These are phyloP conservation scores for Pseudorhombus dupliciocellatus DNA, from an alignment of 2,113 vertebrate species.

Conservation along the genomic window DNA sequence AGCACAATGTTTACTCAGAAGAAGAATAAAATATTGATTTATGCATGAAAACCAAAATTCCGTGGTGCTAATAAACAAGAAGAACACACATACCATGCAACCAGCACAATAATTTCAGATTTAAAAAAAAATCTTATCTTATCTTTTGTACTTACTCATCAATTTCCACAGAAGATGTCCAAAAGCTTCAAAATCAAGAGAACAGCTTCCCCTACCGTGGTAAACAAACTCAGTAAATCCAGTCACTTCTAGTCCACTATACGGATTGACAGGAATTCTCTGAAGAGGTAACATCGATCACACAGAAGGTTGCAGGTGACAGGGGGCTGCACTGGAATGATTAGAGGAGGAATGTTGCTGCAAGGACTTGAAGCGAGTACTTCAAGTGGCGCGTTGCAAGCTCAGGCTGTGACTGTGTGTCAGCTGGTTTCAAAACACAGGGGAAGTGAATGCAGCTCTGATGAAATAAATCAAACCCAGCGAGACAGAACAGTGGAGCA, in stretches of 20 bases:
- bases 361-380: not conserved
- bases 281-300: not conserved
- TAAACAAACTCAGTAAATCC: slow-evolving; percentile 4
- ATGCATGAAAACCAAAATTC: not conserved
- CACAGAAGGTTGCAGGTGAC: not conserved
- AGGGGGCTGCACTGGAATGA: not conserved
- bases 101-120: not conserved
- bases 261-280: not conserved
- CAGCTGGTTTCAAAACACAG: slow-evolving; percentile 21
- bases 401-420: not conserved
- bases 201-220: not conserved
- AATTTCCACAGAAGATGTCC: not conserved
- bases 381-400: too few relatives aligned
- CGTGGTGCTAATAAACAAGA: not conserved
- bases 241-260: not conserved
- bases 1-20: not conserved
- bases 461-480: slow-evolving; percentile 1
- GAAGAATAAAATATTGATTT: not conserved
- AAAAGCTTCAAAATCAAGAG: not conserved
- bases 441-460: slow-evolving; percentile 34
- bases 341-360: slow-evolving; percentile 11
- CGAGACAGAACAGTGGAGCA: not conserved
- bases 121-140: too few relatives aligned
- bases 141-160: not conserved
- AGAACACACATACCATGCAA: not conserved